phyloP scores from a whole-genome alignment of 1,140 invertebrate species.

The Pogonomyrmex barbatus region DNA sequence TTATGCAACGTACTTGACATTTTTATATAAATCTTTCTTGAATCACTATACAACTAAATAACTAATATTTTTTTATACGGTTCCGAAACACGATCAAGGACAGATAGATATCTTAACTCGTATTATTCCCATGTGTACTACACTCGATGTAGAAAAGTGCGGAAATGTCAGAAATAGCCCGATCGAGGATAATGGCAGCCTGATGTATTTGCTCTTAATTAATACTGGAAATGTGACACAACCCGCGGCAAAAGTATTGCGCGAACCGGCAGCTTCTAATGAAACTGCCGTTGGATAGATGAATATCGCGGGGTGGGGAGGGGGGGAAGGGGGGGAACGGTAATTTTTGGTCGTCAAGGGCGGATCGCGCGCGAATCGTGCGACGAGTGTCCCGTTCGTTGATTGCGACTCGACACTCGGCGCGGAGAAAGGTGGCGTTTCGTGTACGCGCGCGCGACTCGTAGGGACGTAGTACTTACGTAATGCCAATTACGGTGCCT shows the following conservation, averaged over 20 bases:
- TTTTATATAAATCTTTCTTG: neutral
- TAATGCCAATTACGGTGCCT: slow-evolving; percentile 74
- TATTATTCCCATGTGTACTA: neutral
- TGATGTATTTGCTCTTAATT: slow-evolving; percentile 37
- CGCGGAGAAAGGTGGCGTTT: slow-evolving; percentile 81
- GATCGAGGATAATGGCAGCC: neutral
- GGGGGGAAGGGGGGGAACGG: neutral
- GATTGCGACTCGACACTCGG: slow-evolving; percentile 42
- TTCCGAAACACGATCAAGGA: neutral
- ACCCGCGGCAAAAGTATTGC: slow-evolving; percentile 12
- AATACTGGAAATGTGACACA: slow-evolving; percentile 43
- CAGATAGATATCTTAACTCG: neutral
- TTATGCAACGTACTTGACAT: neutral
- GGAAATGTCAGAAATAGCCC: slow-evolving; percentile 12
- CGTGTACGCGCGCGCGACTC: slow-evolving; percentile 66
- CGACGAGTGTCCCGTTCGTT: slow-evolving; percentile 54
- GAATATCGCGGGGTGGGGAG: slow-evolving; percentile 38
- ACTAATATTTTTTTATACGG: neutral
- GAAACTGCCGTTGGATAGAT: slow-evolving; percentile 35
- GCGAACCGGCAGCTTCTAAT: slow-evolving; percentile 42
- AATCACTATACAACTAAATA: neutral
- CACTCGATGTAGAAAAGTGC: neutral
- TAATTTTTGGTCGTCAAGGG: slow-evolving; percentile 64
- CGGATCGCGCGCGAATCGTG: slow-evolving; percentile 48
- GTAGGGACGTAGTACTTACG: slow-evolving; percentile 75